Conservation (phyloP, 2,113 vertebrate genomes). For the Istiophorus platypterus region DNA sequence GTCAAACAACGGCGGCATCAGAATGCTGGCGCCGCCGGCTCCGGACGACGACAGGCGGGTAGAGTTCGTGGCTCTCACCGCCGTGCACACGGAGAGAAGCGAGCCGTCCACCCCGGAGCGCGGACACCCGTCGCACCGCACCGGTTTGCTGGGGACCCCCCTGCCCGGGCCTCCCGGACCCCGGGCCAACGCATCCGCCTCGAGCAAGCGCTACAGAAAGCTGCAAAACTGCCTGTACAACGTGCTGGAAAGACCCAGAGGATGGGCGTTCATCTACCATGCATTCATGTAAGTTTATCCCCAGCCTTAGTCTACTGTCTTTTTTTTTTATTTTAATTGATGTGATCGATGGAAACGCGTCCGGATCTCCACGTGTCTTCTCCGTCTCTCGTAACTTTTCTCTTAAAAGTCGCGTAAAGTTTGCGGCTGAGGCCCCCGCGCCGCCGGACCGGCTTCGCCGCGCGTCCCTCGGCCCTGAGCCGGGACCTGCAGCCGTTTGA, state of each 20-base stretch:
- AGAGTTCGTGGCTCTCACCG: constrained; percentile 91
- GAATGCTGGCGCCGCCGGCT: constrained; percentile 83
- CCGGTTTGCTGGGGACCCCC: constrained; percentile 90
- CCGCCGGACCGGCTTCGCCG: too few species aligned
- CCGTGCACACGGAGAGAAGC: constrained; percentile 89
- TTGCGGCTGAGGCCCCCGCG: too few species aligned
- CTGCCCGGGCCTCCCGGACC: constrained; percentile 84
- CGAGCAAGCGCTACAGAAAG: constrained; percentile 89
- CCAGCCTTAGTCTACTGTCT: background rate
- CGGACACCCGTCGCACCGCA: constrained; percentile 85
- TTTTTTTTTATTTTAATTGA: background rate
- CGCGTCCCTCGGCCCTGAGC: too few species aligned
- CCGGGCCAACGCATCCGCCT: constrained; percentile 82
- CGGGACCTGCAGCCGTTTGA: constrained; percentile 41
- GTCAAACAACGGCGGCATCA: constrained; percentile 87
- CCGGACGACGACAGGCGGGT: constrained; percentile 84
- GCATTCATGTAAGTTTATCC: constrained; percentile 91
- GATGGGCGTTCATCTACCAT: constrained; percentile 95
- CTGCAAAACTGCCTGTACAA: constrained; percentile 94
- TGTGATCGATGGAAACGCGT: background rate
- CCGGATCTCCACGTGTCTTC: background rate
- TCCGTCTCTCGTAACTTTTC: too few species aligned
- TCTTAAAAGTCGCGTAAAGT: too few species aligned
- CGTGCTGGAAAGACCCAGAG: constrained; percentile 92
- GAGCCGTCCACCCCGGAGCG: constrained; percentile 87